A percentile compares a stretch with the other conserved stretches of the same genome.
These are phyloP conservation scores for Pipistrellus pygmaeus DNA, from an alignment of 2,797 vertebrate genomes.

Conservation along the genomic window DNA sequence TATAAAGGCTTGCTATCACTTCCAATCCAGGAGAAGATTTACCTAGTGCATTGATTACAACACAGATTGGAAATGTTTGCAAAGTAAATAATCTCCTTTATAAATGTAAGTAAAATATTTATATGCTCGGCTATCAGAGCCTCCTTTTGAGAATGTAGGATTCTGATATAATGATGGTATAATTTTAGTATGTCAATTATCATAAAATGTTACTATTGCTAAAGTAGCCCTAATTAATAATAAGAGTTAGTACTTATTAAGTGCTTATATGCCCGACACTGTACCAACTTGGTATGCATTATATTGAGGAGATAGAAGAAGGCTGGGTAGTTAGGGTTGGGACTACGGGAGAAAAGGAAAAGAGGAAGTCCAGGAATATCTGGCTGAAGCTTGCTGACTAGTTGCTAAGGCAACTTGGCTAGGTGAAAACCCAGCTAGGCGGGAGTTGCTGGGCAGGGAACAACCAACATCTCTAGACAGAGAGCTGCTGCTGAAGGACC, in stretches of 20 bases:
- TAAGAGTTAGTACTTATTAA: not conserved
- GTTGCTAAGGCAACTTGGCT: too few species aligned
- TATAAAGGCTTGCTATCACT: conserved; percentile 51
- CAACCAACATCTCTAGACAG: too few species aligned
- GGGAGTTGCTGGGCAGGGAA: too few species aligned
- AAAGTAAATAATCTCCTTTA: conserved; percentile 42
- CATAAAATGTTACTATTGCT: not conserved
- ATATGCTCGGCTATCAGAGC: not conserved
- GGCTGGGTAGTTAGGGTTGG: too few species aligned
- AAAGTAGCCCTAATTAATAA: not conserved
- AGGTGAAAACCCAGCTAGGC: too few species aligned
- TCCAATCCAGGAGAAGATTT: conserved; percentile 29
- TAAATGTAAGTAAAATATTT: conserved; percentile 48
- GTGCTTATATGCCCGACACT: not conserved
- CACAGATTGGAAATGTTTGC: conserved; percentile 53
- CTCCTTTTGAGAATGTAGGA: not conserved
- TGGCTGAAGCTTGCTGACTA: too few species aligned
- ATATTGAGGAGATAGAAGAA: not conserved
- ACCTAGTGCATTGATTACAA: conserved; percentile 8
- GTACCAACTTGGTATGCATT: conserved; percentile 5
- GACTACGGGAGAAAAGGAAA: too few species aligned
- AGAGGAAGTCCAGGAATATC: too few species aligned
- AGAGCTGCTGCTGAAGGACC: too few species aligned
- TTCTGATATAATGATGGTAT: not conserved
- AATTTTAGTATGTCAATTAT: not conserved